phyloP scores from a whole-genome alignment of 2,888 invertebrate genomes.

The Cyrtodaria siliqua region DNA sequence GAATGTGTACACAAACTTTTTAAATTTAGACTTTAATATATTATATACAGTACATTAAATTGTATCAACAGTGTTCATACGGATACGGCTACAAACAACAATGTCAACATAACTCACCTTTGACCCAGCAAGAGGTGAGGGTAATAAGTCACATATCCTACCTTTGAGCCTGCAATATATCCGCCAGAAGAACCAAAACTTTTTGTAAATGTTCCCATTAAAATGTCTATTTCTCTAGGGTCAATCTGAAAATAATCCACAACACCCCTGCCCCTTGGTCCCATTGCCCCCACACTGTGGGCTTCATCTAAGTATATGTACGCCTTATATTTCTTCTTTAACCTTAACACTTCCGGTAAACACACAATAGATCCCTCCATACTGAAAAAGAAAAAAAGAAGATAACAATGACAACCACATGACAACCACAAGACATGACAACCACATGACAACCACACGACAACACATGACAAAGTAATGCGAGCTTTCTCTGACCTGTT shows the following conservation, averaged over 20 bases:
- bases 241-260: slow-evolving; percentile 94
- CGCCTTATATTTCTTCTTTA: slow-evolving; percentile 97
- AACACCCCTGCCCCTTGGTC: slow-evolving; percentile 94
- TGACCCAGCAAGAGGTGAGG: too few relatives aligned
- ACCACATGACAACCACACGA: too few relatives aligned
- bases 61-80: too few relatives aligned
- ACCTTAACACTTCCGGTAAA: slow-evolving; percentile 93
- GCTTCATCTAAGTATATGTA: slow-evolving; percentile 99
- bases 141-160: slow-evolving; percentile 82
- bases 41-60: too few relatives aligned
- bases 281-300: slow-evolving; percentile 98
- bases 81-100: too few relatives aligned
- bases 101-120: too few relatives aligned
- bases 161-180: slow-evolving; percentile 96
- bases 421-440: too few relatives aligned
- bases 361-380: slow-evolving; percentile 99
- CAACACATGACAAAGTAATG: too few relatives aligned
- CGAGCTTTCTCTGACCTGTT: too few relatives aligned
- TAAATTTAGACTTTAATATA: too few relatives aligned
- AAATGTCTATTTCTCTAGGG: slow-evolving; percentile 93
- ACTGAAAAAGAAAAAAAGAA: slow-evolving; percentile 85
- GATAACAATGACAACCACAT: too few relatives aligned
- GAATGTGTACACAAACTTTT: too few relatives aligned
- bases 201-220: slow-evolving; percentile 99
- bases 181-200: slow-evolving; percentile 99